phyloP scores from a whole-genome alignment of 2,113 vertebrate species.

The Podarcis muralis region DNA sequence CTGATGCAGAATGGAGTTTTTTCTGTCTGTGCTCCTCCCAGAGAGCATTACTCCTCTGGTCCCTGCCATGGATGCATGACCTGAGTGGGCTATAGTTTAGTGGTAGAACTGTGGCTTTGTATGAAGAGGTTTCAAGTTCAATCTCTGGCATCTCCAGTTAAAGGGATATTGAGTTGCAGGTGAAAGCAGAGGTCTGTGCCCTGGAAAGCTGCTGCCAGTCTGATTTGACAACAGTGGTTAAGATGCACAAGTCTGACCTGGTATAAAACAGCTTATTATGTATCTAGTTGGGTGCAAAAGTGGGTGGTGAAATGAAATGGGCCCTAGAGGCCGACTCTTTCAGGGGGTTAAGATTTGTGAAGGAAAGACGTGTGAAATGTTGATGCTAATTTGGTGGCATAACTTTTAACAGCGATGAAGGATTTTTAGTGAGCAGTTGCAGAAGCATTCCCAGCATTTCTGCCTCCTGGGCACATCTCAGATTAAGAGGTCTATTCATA shows the following conservation, averaged over 20 bases:
- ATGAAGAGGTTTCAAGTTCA: neutral
- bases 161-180: neutral
- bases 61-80: no score
- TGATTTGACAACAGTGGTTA: neutral
- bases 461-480: neutral
- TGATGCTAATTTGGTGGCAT: neutral
- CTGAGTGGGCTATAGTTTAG: no score
- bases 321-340: no score
- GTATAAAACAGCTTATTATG: neutral
- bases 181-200: neutral
- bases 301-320: neutral
- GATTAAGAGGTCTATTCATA: neutral
- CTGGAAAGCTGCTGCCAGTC: neutral
- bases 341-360: neutral
- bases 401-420: neutral
- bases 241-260: neutral
- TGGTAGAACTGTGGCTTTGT: no score
- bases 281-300: neutral
- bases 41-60: no score
- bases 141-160: neutral
- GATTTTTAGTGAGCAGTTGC: neutral
- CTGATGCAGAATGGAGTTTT: no score
- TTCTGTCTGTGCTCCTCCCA: no score
- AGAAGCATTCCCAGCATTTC: neutral
- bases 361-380: neutral